Percentiles rank a stretch among this genome's conserved stretches.
These are phyloP conservation scores for Paraescarpia echinospica DNA, from an alignment of 1,140 invertebrate genomes.

Conservation along the genomic window DNA sequence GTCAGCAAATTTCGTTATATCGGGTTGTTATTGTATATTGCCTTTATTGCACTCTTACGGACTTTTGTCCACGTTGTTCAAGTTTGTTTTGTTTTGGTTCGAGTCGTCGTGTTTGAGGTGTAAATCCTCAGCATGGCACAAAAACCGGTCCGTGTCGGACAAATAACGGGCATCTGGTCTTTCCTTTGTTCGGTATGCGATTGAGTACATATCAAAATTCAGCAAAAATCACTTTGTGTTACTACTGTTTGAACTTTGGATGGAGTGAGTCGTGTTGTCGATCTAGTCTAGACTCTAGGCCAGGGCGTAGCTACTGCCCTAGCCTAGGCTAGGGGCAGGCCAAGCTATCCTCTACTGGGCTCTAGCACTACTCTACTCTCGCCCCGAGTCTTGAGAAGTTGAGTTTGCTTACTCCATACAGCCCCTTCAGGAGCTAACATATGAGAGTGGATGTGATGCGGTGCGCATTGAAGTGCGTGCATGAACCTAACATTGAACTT, in stretches of 20 bases:
- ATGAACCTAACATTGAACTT: no score
- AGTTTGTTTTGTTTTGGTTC: not conserved
- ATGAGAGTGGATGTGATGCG: no score
- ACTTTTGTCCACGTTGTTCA: not conserved
- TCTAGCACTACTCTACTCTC: no score
- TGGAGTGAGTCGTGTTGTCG: not conserved
- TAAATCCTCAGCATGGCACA: not conserved
- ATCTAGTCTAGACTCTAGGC: not conserved
- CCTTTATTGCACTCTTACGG: not conserved
- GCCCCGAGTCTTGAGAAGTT: no score
- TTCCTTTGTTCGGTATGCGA: slow-evolving; percentile 4
- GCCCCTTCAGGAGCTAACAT: no score
- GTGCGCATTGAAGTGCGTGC: no score
- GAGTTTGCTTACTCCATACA: no score
- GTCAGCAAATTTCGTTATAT: not conserved
- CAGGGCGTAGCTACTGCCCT: not conserved
- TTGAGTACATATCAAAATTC: not conserved
- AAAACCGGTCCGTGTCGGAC: slow-evolving; percentile 6
- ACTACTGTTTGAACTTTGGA: not conserved
- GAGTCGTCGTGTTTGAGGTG: not conserved
- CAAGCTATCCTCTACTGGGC: no score
- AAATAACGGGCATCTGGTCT: slow-evolving; percentile 6
- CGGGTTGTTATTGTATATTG: not conserved
- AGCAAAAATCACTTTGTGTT: not conserved
- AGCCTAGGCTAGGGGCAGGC: not conserved